Conservation (phyloP, 2,888 invertebrate genomes). For the Entomobrya multifasciata region DNA sequence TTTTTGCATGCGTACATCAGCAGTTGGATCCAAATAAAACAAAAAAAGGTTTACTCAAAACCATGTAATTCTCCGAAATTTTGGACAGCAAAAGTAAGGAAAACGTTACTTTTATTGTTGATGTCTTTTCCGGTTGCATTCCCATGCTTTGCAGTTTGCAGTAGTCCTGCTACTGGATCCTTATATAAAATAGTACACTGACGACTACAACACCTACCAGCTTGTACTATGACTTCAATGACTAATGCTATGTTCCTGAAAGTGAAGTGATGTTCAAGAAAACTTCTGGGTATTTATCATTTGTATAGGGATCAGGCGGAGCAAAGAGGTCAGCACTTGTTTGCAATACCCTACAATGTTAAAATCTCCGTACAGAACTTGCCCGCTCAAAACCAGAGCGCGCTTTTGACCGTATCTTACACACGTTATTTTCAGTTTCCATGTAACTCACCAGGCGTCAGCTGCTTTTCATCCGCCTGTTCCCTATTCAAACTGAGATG, state of each 20-base stretch:
- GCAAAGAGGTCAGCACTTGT: too few species aligned
- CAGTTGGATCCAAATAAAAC: conserved; percentile 13
- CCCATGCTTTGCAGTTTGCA: neutral
- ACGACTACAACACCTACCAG: neutral
- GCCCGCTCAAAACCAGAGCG: too few species aligned
- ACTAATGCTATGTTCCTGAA: conserved; percentile 25
- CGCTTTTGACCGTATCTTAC: too few species aligned
- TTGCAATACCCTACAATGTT: too few species aligned
- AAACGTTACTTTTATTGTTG: conserved; percentile 54
- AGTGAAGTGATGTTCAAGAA: conserved; percentile 58
- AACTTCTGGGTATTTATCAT: conserved; percentile 66
- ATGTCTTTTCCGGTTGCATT: conserved; percentile 30
- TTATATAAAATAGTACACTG: neutral
- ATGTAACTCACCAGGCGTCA: too few species aligned
- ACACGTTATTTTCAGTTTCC: too few species aligned
- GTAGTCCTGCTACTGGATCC: conserved; percentile 27
- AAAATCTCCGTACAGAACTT: too few species aligned
- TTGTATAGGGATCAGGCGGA: too few species aligned
- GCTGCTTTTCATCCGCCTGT: too few species aligned
- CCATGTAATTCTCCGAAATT: neutral
- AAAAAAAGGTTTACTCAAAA: conserved; percentile 5
- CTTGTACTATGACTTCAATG: too few species aligned
- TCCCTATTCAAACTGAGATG: conserved; percentile 67
- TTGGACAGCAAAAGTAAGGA: conserved; percentile 17
- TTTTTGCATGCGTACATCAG: conserved; percentile 14